Conservation (phyloP, 1,140 invertebrate species). For the Wiebesia pumilae region DNA sequence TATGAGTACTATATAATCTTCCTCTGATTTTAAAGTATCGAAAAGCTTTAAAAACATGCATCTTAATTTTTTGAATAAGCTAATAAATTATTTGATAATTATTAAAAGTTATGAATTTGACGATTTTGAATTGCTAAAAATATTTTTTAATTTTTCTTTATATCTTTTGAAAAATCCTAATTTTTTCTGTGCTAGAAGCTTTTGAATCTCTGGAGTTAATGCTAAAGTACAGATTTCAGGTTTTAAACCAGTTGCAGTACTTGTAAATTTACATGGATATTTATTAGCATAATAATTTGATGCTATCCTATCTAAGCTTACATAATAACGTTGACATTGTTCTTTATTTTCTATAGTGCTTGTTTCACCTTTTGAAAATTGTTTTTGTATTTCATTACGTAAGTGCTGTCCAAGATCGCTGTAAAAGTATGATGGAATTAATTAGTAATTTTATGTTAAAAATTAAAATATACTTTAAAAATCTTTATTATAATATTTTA, state of each 20-base stretch:
- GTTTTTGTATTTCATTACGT: constrained; percentile 80
- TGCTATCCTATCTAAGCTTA: constrained; percentile 81
- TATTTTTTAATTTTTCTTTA: constrained; percentile 17
- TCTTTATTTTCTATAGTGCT: constrained; percentile 74
- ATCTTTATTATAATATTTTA: no score
- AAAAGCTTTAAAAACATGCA: constrained; percentile 10
- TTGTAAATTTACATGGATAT: constrained; percentile 77
- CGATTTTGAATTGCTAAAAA: not conserved
- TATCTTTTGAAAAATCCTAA: constrained; percentile 55
- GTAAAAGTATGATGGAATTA: constrained; percentile 55
- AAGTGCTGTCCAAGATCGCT: constrained; percentile 87
- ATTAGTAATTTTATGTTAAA: not conserved
- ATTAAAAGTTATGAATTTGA: not conserved
- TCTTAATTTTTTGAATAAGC: not conserved
- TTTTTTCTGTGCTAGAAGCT: constrained; percentile 78
- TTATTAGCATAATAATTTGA: constrained; percentile 82
- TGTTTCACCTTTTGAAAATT: constrained; percentile 79
- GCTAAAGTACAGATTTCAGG: constrained; percentile 82
- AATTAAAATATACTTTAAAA: not conserved
- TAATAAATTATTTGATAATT: not conserved
- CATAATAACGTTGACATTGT: constrained; percentile 80
- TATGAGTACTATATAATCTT: constrained; percentile 23
- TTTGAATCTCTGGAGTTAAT: constrained; percentile 82
- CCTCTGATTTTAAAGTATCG: not conserved
- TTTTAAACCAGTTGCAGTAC: constrained; percentile 82